Evolutionary conservation across 1,140 invertebrate species (phyloP).

Genomic region (Pachypsylla venusta): DNA sequence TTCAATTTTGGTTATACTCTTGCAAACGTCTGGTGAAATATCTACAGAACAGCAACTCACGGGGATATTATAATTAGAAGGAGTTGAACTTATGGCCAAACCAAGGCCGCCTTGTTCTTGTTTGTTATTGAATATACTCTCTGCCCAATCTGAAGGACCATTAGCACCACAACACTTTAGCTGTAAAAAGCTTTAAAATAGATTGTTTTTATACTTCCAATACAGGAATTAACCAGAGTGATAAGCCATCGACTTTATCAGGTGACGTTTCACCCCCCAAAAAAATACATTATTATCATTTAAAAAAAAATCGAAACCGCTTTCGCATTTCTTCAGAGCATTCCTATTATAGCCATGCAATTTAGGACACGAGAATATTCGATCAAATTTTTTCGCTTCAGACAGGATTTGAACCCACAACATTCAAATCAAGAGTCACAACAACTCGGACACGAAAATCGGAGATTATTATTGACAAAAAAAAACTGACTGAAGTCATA

Average conservation of each 20-base stretch:
- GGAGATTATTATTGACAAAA: no score
- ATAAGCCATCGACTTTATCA: background rate
- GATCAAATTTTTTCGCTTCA: no score
- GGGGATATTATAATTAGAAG: constrained; percentile 38
- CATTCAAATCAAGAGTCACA: no score
- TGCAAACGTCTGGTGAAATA: constrained; percentile 32
- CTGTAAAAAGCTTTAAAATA: no score
- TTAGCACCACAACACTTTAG: constrained; percentile 55
- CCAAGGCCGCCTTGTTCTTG: constrained; percentile 24
- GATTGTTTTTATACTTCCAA: no score
- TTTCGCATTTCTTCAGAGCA: no score
- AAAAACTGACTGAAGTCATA: no score
- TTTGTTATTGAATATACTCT: constrained; percentile 40
- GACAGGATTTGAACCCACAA: no score
- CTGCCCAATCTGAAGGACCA: constrained; percentile 51
- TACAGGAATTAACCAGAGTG: constrained; percentile 13
- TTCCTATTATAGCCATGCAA: no score
- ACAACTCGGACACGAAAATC: no score
- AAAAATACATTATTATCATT: background rate
- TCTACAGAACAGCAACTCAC: constrained; percentile 41
- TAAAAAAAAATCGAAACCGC: constrained; percentile 20
- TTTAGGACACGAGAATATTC: no score
- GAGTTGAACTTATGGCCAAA: constrained; percentile 26
- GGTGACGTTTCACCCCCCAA: background rate
- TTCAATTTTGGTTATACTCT: constrained; percentile 32